Base-by-base conservation (phyloP, 2,113 vertebrate genomes). In the Phasianus colchicus region DNA sequence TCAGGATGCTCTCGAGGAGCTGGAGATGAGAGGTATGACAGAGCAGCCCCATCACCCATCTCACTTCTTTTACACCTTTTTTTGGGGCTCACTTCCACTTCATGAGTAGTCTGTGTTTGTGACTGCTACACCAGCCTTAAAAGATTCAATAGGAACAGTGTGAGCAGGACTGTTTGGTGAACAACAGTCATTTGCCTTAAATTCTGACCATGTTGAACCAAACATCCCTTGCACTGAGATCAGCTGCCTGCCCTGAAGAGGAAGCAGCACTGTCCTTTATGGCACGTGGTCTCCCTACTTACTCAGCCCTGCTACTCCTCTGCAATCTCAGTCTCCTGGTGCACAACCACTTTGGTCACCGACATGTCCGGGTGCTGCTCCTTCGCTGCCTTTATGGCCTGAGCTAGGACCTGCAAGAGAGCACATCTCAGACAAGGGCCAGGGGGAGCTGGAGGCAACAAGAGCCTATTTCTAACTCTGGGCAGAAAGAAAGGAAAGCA, bases 321-420 rank as follows among this genome's bases (percentile, higher is more conserved):
- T 30, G 98, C 98, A 18, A 99, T 99, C 96, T 99, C 99, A 0
- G 99, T 99, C 97, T 99, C 99, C 97, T 99, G 99, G 96, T 99
- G 99, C 90, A 99, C 99, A 4, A 99, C 99, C 91, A 99, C 99
- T 97, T 99, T 99, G 96, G 99, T 99, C 95, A 99, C 99, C 5
- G 99, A 99, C 99, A 99, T 99, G 95, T 99, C 99, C 1, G 99
- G 99, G 90, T 99, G 99, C 97, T 99, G 99, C 83, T 99, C 99
- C 96, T 99, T 99, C 0, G 99, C 99, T 48, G 99, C 99, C 93
- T 99, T 99, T 79, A 99, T 99, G 9, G 99, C 99, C 97, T 99
- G 99, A 1, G 99, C 99, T 10, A 99, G 97, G 94, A 99, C 99
- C 99, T 99, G 96, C 3, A 61, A 64, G 75, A 91, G 27, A 78